Percentiles rank a stretch among this genome's conserved stretches.
phyloP scores from a whole-genome alignment of 1,140 invertebrate species.

The Ptiloglossa arizonensis region DNA sequence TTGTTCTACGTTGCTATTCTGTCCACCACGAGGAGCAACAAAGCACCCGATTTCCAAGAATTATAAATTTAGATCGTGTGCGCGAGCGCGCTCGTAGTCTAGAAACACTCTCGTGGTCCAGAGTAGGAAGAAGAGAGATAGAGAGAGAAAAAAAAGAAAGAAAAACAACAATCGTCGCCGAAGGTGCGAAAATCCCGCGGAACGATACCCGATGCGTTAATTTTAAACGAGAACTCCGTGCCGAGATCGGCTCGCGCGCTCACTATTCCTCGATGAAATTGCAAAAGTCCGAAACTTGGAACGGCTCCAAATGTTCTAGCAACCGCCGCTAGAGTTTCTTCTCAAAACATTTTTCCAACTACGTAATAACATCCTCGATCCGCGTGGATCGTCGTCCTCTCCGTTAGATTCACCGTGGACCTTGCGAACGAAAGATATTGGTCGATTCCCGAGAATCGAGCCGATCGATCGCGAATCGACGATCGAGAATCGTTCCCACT shows the following conservation, averaged over 20 bases:
- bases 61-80: slow-evolving; percentile 30
- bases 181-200: no score
- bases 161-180: no score
- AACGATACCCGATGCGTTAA: not conserved
- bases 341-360: slow-evolving; percentile 37
- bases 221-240: not conserved
- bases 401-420: no score
- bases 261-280: slow-evolving; percentile 48
- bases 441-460: no score
- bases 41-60: slow-evolving; percentile 34
- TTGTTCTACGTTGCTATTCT: slow-evolving; percentile 40
- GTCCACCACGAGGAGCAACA: slow-evolving; percentile 10
- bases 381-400: no score
- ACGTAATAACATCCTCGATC: slow-evolving; percentile 23
- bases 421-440: no score
- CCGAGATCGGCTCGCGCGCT: not conserved
- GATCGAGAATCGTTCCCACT: not conserved
- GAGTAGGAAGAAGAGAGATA: no score
- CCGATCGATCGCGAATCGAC: not conserved
- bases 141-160: no score
- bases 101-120: no score
- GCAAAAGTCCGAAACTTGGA: slow-evolving; percentile 54
- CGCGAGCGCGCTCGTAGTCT: not conserved
- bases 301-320: slow-evolving; percentile 53
- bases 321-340: slow-evolving; percentile 26